These are phyloP conservation scores for Thymelicus acteon DNA, from an alignment of 2,888 invertebrate species.

Conservation along the genomic window DNA sequence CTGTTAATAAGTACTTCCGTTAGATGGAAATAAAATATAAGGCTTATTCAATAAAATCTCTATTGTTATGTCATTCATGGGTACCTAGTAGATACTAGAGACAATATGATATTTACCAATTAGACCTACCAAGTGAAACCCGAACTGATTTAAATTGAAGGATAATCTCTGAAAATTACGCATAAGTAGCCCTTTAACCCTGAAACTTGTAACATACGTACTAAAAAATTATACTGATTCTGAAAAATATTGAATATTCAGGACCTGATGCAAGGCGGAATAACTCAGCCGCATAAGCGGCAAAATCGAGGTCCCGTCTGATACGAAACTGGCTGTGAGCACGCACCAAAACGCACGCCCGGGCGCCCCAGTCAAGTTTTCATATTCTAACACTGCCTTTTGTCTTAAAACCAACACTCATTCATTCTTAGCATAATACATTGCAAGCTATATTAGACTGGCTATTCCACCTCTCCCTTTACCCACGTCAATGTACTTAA, in stretches of 20 bases:
- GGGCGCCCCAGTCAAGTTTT: conserved; percentile 74
- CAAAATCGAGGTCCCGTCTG: conserved; percentile 77
- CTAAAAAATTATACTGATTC: not conserved
- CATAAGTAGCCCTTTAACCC: too few species aligned
- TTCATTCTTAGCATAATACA: conserved; percentile 4
- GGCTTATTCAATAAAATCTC: too few species aligned
- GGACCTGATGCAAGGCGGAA: conserved; percentile 69
- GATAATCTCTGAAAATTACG: too few species aligned
- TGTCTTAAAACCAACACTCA: not conserved
- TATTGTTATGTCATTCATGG: too few species aligned
- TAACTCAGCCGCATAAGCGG: conserved; percentile 75
- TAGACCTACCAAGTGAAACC: too few species aligned
- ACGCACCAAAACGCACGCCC: conserved; percentile 79
- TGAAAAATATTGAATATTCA: conserved; percentile 10
- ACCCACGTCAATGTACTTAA: conserved; percentile 46
- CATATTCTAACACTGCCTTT: conserved; percentile 41
- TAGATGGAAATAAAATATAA: too few species aligned
- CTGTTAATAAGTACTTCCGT: too few species aligned
- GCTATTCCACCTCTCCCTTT: not conserved
- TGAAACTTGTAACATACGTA: too few species aligned
- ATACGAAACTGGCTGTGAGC: conserved; percentile 73
- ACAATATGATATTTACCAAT: too few species aligned
- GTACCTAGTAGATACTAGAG: too few species aligned
- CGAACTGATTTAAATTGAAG: too few species aligned
- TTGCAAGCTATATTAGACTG: not conserved